Evolutionary conservation across 2,888 invertebrate genomes (phyloP), one percentile per base, ranked within the genome.

Genomic region (Siphonodentalium dalli): DNA sequence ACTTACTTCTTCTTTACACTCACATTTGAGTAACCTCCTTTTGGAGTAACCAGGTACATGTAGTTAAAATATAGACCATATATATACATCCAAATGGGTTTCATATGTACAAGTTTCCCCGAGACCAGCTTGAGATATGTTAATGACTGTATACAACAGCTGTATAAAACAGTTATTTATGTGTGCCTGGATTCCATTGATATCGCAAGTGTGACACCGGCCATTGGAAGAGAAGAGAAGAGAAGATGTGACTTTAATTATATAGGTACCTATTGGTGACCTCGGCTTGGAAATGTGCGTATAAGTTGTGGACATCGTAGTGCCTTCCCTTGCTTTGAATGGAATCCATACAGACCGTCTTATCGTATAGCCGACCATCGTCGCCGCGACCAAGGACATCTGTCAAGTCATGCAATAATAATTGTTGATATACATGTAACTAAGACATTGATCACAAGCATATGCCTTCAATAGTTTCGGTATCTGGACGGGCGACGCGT

Each of bases 291-390:
- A 82, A 66, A 44, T 84, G 82, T 0, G 87, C 88, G 63, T 88
- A 89, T 42, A 78, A 60, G 65, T 75, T 82, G 65, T 82, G 81
- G n/a, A 68, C 61, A 39, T 77, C 68, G 56, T 79, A 80, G 50
- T 80, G 80, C 1, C 43, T 48, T 1, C 90, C 90, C 11, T 85
- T 85, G 71, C 86, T 84, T 49, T 91, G 91, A 55, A 80, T 79
- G 0, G 90, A 88, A 61, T 89, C 88, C 90, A 92, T 91, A 72
- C 93, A 93, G 7, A 93, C 69, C 0, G 92, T 92, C 73, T 89
- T 88, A 38, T 85, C 85, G 54, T 85, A 71, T 41, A 78, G 38
- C 18, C 50, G 54, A 3, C 65, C 65, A 1, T 56, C 55, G 5
- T 60, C 49, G 2, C 47, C 58, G 3, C 56, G 44, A 13, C 62